These are phyloP conservation scores for Prinia subflava DNA, from an alignment of 2,113 vertebrate species.

Conservation along the genomic window DNA sequence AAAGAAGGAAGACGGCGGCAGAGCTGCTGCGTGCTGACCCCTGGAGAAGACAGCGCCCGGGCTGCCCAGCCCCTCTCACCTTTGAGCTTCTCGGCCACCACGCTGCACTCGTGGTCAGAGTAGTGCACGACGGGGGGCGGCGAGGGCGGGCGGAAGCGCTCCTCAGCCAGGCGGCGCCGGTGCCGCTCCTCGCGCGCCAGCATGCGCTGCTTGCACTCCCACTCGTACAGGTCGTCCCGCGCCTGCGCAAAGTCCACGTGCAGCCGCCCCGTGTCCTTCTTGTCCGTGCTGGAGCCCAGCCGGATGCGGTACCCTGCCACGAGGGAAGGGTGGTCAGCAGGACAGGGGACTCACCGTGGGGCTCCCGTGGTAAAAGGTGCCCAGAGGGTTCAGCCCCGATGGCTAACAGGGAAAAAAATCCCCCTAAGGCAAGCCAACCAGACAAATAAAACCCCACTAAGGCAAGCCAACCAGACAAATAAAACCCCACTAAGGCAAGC, in stretches of 20 bases:
- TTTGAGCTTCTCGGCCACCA: slow-evolving; percentile 95
- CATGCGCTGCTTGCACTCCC: slow-evolving; percentile 95
- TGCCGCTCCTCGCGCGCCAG: slow-evolving; percentile 91
- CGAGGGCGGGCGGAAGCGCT: slow-evolving; percentile 85
- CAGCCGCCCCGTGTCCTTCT: slow-evolving; percentile 91
- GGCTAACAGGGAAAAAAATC: background rate
- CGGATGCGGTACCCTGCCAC: slow-evolving; percentile 88
- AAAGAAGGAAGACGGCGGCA: fast-evolving
- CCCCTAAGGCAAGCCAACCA: no score
- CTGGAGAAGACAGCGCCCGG: fast-evolving
- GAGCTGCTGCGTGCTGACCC: fast-evolving
- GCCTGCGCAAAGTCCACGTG: slow-evolving; percentile 96
- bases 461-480: background rate
- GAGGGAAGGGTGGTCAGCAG: fast-evolving
- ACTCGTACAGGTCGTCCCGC: slow-evolving; percentile 94
- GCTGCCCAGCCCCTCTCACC: slow-evolving; percentile 64
- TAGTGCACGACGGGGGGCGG: slow-evolving; percentile 93
- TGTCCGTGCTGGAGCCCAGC: slow-evolving; percentile 94
- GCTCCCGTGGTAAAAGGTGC: background rate
- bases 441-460: background rate
- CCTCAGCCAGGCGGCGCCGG: slow-evolving; percentile 86
- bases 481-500: background rate
- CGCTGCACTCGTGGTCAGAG: slow-evolving; percentile 90
- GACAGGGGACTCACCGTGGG: background rate
- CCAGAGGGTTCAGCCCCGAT: fast-evolving